A percentile compares a stretch with the other conserved stretches of the same genome.
These are phyloP conservation scores for Drosophila ohnishii DNA, from an alignment of 1,140 invertebrate genomes.

Conservation along the genomic window DNA sequence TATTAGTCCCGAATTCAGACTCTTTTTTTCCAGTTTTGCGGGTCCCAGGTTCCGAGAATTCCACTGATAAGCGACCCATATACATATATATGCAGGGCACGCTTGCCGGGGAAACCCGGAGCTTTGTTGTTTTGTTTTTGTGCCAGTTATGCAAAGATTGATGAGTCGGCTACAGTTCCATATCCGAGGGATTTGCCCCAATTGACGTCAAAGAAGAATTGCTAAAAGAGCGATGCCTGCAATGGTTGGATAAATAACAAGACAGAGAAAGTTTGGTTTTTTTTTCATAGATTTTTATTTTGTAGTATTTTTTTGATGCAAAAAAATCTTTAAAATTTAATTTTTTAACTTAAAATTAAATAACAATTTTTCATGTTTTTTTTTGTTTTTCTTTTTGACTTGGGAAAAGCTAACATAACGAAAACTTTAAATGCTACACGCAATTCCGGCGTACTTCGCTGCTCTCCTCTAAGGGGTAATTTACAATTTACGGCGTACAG, in stretches of 20 bases:
- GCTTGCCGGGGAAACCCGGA: slow-evolving; percentile 29
- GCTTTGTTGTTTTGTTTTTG: slow-evolving; percentile 15
- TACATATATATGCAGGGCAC: slow-evolving; percentile 15
- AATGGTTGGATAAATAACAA: slow-evolving; percentile 37
- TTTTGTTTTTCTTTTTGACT: slow-evolving; percentile 11
- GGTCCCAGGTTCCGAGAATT: slow-evolving; percentile 29
- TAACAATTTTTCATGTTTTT: slow-evolving; percentile 64
- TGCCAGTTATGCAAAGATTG: slow-evolving; percentile 31
- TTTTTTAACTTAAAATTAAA: slow-evolving; percentile 68
- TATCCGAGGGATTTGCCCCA: slow-evolving; percentile 27
- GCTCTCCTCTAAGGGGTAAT: slow-evolving; percentile 40
- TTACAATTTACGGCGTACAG: slow-evolving; percentile 61
- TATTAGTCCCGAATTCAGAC: slow-evolving; percentile 1
- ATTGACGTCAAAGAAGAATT: slow-evolving; percentile 44
- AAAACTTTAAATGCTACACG: slow-evolving; percentile 72
- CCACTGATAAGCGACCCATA: slow-evolving; percentile 31
- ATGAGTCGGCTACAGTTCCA: slow-evolving; percentile 18
- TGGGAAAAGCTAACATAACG: slow-evolving; percentile 76
- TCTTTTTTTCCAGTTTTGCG: not conserved
- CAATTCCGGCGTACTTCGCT: slow-evolving; percentile 46
- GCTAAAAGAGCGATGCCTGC: slow-evolving; percentile 30
- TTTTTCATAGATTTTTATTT: slow-evolving; percentile 31
- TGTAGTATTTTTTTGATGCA: slow-evolving; percentile 28
- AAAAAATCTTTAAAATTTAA: slow-evolving; percentile 62
- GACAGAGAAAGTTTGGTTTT: slow-evolving; percentile 27